Percentiles rank a stretch among this genome's conserved stretches.
Conservation (phyloP, 2,113 vertebrate genomes). For the Corynorhinus townsendii region DNA sequence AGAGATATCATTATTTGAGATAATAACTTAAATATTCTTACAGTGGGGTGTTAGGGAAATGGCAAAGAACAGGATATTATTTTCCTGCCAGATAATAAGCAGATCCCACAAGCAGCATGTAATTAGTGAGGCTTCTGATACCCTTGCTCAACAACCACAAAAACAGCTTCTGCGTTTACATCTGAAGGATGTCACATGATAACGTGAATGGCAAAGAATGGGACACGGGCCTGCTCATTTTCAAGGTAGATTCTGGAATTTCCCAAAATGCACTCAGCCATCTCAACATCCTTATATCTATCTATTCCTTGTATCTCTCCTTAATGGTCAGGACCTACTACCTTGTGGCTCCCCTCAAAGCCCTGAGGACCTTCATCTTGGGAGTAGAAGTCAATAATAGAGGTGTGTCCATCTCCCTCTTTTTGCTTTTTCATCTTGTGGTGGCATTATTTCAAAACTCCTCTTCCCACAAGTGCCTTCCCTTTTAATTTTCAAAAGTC, state of each 20-base stretch:
- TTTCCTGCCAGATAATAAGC: background rate
- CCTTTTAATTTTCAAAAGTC: background rate
- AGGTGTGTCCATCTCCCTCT: background rate
- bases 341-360: background rate
- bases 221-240: background rate
- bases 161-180: background rate
- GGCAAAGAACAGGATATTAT: background rate
- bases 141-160: background rate
- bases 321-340: background rate
- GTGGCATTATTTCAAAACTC: background rate
- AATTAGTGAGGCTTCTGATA: background rate
- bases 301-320: background rate
- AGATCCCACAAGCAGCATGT: background rate
- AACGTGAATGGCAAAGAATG: background rate
- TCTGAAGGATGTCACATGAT: background rate
- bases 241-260: background rate
- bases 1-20: conserved; percentile 66
- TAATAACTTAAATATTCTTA: conserved; percentile 77
- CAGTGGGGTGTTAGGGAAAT: background rate
- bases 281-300: background rate
- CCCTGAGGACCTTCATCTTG: background rate
- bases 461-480: background rate
- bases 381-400: background rate
- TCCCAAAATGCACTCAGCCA: background rate
- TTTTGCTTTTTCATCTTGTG: background rate